phyloP scores from a whole-genome alignment of 2,888 invertebrate genomes.

The Latheticus oryzae region DNA sequence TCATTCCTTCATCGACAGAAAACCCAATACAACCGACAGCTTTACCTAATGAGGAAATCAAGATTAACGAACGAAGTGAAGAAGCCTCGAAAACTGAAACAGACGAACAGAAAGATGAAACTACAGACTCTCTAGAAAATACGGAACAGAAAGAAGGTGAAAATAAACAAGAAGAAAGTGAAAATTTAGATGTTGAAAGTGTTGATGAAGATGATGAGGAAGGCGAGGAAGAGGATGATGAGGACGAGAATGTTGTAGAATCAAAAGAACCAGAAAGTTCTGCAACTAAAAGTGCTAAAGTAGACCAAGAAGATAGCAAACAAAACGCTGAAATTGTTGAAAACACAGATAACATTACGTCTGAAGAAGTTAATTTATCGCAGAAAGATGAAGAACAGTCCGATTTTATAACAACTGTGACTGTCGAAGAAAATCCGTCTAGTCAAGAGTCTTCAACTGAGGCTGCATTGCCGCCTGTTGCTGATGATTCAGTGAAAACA shows the following conservation, averaged over 20 bases:
- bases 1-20: constrained; percentile 45
- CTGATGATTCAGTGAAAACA: no score
- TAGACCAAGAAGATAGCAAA: neutral
- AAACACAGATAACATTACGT: no score
- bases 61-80: neutral
- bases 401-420: no score
- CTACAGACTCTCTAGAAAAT: neutral
- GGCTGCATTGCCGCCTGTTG: no score
- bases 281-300: neutral
- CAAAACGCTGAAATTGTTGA: no score
- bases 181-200: constrained; percentile 43
- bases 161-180: constrained; percentile 33
- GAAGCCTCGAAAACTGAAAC: constrained; percentile 8
- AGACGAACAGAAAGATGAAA: no score
- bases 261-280: constrained; percentile 42
- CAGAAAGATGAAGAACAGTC: no score
- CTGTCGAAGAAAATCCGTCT: no score
- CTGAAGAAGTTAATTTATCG: no score
- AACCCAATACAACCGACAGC: constrained; percentile 44
- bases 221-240: no score
- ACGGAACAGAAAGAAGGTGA: constrained; percentile 9
- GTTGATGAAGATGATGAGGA: constrained; percentile 54
- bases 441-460: no score
- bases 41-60: constrained; percentile 3
- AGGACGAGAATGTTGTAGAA: constrained; percentile 65